Evolutionary conservation across 2,797 vertebrate genomes (phyloP).

Genomic region (Arremon brunneinucha): DNA sequence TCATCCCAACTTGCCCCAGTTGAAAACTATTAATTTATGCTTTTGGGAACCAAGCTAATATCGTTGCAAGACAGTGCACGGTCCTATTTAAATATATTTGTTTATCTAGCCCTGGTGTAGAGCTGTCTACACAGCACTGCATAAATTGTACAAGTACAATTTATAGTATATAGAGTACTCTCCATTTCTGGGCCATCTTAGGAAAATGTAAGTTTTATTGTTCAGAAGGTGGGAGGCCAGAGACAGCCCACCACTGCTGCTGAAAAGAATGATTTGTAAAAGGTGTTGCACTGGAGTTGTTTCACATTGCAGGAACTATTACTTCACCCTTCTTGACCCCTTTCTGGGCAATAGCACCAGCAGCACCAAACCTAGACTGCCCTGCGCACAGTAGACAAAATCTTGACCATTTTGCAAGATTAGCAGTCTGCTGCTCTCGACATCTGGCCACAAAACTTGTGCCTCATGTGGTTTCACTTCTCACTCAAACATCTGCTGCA

Average conservation of each 20-base stretch:
- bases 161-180: not conserved
- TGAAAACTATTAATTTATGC: slow-evolving; percentile 16
- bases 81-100: not conserved
- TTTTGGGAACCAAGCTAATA: not conserved
- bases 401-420: not conserved
- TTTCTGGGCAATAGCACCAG: not conserved
- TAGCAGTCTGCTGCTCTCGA: not conserved
- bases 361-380: not conserved
- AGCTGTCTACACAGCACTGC: not conserved
- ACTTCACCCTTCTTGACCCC: not conserved
- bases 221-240: not conserved
- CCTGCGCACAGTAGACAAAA: not conserved
- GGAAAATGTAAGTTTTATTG: not conserved
- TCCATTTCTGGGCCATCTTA: not conserved
- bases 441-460: not conserved
- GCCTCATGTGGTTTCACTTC: not conserved
- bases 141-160: not conserved
- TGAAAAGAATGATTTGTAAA: not conserved
- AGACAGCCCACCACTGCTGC: not conserved
- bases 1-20: not conserved
- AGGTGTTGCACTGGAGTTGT: not conserved
- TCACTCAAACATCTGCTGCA: not conserved
- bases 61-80: not conserved
- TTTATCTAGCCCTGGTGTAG: not conserved
- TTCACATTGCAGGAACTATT: not conserved